These are phyloP conservation scores for Drosophila diplacantha DNA, from an alignment of 2,888 invertebrate genomes.

Conservation along the genomic window DNA sequence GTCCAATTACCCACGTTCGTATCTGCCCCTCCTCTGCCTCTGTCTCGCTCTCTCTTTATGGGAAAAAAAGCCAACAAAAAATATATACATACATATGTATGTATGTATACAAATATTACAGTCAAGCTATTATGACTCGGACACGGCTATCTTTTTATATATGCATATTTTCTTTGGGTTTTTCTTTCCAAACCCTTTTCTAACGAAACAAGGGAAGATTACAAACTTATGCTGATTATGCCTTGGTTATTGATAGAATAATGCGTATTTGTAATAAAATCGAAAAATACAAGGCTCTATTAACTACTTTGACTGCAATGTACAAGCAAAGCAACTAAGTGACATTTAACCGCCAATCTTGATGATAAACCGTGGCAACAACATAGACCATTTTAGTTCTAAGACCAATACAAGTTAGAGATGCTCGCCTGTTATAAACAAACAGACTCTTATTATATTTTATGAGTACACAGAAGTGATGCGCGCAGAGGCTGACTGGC, in stretches of 20 bases:
- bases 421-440: background rate
- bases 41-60: background rate
- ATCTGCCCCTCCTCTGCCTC: background rate
- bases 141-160: background rate
- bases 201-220: background rate
- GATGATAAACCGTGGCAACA: background rate
- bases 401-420: constrained; percentile 2
- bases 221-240: background rate
- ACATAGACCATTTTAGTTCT: background rate
- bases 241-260: too few relatives aligned
- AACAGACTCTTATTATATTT: constrained; percentile 2
- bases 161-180: background rate
- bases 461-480: constrained; percentile 1
- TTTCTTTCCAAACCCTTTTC: constrained; percentile 3
- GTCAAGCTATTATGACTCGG: constrained; percentile 4
- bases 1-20: constrained; percentile 33
- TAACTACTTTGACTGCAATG: too few relatives aligned
- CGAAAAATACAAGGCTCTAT: too few relatives aligned
- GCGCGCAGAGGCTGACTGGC: constrained; percentile 1
- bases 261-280: too few relatives aligned
- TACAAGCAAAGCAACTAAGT: too few relatives aligned
- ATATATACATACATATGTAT: too few relatives aligned
- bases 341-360: background rate
- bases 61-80: constrained; percentile 5
- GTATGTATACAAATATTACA: constrained; percentile 2